Evolutionary conservation across 1,140 invertebrate genomes (phyloP).

Genomic region (Musca domestica): DNA sequence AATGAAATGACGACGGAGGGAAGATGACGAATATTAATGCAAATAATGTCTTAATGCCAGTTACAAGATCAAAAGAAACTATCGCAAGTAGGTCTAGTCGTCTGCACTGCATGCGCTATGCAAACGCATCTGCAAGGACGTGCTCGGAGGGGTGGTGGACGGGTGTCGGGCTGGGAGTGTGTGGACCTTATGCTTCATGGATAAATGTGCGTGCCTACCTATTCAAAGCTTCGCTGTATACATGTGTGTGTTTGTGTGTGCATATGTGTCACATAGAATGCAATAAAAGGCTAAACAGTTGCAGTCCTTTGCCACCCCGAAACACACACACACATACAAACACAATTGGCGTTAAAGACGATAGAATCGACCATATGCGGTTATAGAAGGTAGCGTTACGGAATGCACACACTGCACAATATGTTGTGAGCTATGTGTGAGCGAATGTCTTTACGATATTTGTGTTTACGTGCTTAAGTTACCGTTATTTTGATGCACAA

Average conservation of each 20-base stretch:
- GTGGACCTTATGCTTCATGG: not conserved
- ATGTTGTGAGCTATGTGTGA: no score
- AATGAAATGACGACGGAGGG: not conserved
- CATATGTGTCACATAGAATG: not conserved
- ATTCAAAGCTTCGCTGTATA: not conserved
- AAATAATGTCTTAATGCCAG: slow-evolving; percentile 22
- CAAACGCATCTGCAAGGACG: slow-evolving; percentile 6
- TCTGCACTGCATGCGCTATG: slow-evolving; percentile 3
- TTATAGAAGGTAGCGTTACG: not conserved
- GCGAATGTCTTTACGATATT: not conserved
- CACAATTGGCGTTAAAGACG: not conserved
- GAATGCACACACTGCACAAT: not conserved
- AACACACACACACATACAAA: not conserved
- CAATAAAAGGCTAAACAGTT: slow-evolving; percentile 16
- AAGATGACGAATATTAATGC: slow-evolving; percentile 12
- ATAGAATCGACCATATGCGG: not conserved
- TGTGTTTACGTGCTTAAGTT: slow-evolving; percentile 11
- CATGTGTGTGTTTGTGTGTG: not conserved
- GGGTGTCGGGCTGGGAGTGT: not conserved
- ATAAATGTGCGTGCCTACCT: not conserved
- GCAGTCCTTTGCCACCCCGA: not conserved
- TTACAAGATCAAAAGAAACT: slow-evolving; percentile 17
- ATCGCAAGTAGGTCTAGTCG: slow-evolving; percentile 16
- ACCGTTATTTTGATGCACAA: slow-evolving; percentile 9
- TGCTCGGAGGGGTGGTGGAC: not conserved